phyloP scores from a whole-genome alignment of 2,113 vertebrate genomes.

The Herpailurus yagouaroundi region DNA sequence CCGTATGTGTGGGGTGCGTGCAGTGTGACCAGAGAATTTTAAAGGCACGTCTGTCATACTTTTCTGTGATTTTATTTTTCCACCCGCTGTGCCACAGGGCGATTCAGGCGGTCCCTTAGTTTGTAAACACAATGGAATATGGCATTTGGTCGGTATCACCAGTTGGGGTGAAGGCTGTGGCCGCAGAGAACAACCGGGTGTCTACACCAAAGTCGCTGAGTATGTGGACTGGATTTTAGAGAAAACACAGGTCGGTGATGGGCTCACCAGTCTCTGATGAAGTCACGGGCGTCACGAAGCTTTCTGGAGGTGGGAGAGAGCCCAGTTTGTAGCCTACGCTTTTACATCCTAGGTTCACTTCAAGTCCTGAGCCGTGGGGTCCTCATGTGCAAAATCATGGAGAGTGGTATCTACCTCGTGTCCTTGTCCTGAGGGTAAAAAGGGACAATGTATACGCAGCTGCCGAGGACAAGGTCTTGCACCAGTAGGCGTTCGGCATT shows the following conservation, averaged over 20 bases:
- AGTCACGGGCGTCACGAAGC: neutral
- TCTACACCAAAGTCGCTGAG: slow-evolving; percentile 87
- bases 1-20: neutral
- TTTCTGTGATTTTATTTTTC: neutral
- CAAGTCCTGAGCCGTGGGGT: neutral
- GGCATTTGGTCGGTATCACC: slow-evolving; percentile 89
- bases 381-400: neutral
- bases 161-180: slow-evolving; percentile 89
- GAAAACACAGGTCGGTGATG: slow-evolving; percentile 45
- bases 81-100: slow-evolving; percentile 78
- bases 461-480: neutral
- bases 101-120: slow-evolving; percentile 88
- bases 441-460: rapidly evolving
- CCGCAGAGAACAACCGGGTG: slow-evolving; percentile 82
- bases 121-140: slow-evolving; percentile 80
- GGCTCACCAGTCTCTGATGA: neutral
- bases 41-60: neutral
- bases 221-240: slow-evolving; percentile 87
- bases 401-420: neutral
- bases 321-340: rapidly evolving
- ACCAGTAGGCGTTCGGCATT: rapidly evolving
- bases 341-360: neutral
- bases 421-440: neutral
- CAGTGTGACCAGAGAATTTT: neutral
- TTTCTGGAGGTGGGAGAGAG: rapidly evolving